phyloP scores from a whole-genome alignment of 2,888 invertebrate genomes.

The Chaitophorus viminalis region DNA sequence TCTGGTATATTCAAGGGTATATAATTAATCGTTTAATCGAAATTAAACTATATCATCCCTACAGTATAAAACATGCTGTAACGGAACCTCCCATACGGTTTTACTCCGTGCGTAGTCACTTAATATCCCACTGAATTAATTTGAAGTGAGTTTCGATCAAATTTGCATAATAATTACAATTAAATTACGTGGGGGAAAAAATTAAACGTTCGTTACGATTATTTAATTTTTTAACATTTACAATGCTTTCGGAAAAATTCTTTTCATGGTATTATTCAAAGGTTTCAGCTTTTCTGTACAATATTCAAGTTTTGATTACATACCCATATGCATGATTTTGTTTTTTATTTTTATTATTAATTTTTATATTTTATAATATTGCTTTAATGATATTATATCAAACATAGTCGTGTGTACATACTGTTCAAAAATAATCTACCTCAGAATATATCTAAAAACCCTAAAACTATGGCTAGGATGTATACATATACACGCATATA shows the following conservation, averaged over 20 bases:
- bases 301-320: too few species aligned
- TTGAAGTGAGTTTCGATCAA: conserved; percentile 3
- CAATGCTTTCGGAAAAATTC: neutral
- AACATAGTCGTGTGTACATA: too few species aligned
- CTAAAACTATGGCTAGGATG: too few species aligned
- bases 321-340: too few species aligned
- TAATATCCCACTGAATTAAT: conserved; percentile 42
- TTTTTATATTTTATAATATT: too few species aligned
- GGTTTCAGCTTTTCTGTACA: too few species aligned
- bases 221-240: neutral
- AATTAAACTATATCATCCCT: neutral
- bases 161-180: conserved; percentile 40
- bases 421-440: too few species aligned
- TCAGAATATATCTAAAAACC: too few species aligned
- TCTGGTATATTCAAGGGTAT: neutral
- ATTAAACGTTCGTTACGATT: neutral
- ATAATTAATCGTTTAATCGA: conserved; percentile 31
- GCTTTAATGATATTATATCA: too few species aligned
- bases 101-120: neutral
- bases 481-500: too few species aligned
- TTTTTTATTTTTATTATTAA: too few species aligned
- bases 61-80: too few species aligned
- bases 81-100: neutral
- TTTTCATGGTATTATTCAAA: neutral
- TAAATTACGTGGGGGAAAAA: conserved; percentile 2